Conservation (phyloP, 1,140 invertebrate species). For the Drosophila triauraria region DNA sequence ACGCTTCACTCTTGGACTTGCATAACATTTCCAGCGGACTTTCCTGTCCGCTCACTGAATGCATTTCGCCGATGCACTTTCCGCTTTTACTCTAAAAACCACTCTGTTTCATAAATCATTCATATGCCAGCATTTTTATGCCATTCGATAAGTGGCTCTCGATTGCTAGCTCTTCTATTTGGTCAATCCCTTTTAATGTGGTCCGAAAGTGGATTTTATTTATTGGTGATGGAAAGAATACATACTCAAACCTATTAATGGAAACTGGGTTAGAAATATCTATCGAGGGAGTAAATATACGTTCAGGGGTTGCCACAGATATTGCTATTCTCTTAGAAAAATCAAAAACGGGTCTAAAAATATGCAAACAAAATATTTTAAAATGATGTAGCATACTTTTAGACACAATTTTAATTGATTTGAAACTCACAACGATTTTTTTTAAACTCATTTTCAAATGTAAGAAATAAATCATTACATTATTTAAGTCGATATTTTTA, state of each 20-base stretch:
- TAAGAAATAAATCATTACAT: not conserved
- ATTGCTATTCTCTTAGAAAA: not conserved
- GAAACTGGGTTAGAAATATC: not conserved
- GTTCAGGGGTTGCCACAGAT: not conserved
- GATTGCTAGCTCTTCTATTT: not conserved
- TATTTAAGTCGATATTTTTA: not conserved
- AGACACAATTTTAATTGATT: not conserved
- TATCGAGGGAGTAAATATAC: too few species aligned
- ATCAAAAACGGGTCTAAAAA: too few species aligned
- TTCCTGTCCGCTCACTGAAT: conserved; percentile 46
- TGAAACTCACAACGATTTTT: not conserved
- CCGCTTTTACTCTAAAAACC: conserved; percentile 12
- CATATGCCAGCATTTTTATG: conserved; percentile 67
- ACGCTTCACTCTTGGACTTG: conserved; percentile 10
- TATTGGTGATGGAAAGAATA: too few species aligned
- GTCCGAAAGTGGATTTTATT: too few species aligned
- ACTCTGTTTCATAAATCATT: conserved; percentile 72
- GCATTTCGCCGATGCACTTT: conserved; percentile 36
- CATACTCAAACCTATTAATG: too few species aligned
- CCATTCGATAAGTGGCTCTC: conserved; percentile 65
- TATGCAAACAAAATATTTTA: too few species aligned
- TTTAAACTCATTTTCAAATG: too few species aligned
- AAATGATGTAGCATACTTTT: too few species aligned
- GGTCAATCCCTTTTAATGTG: conserved; percentile 7
- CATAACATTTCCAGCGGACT: conserved; percentile 34